Evolutionary conservation across 2,888 invertebrate species (phyloP).

Genomic region (Chaetoderma sp.): DNA sequence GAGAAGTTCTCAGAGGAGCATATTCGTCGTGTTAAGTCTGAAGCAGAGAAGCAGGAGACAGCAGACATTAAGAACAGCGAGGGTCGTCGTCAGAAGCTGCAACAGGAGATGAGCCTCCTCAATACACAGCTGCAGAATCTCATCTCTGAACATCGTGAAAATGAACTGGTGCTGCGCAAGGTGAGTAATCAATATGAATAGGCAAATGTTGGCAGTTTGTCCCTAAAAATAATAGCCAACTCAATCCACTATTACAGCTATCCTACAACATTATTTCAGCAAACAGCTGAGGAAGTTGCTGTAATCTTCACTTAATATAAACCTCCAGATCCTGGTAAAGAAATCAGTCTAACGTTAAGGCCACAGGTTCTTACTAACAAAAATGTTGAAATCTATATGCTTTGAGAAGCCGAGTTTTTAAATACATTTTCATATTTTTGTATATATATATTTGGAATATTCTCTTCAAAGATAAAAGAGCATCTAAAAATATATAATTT

Average conservation of each 20-base stretch:
- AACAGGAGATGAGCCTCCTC: slow-evolving; percentile 59
- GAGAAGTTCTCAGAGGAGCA: slow-evolving; percentile 68
- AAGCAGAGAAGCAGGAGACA: slow-evolving; percentile 68
- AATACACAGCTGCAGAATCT: slow-evolving; percentile 61
- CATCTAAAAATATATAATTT: too few species aligned
- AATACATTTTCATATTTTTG: too few species aligned
- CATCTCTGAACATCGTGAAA: slow-evolving; percentile 63
- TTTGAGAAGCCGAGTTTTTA: too few species aligned
- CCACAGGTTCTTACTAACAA: too few species aligned
- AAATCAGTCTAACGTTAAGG: too few species aligned
- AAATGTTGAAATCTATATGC: too few species aligned
- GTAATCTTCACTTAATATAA: too few species aligned
- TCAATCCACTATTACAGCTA: not conserved
- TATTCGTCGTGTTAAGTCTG: slow-evolving; percentile 62
- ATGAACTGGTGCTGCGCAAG: slow-evolving; percentile 63
- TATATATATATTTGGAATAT: too few species aligned
- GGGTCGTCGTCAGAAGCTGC: slow-evolving; percentile 60
- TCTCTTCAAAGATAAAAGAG: too few species aligned
- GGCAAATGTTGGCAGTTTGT: not conserved
- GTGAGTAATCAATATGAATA: slow-evolving; percentile 42
- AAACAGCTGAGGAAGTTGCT: slow-evolving; percentile 1
- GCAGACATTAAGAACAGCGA: slow-evolving; percentile 68
- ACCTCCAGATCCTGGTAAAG: slow-evolving; percentile 10
- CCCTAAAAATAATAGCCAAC: not conserved
- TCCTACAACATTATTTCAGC: not conserved